Conservation (phyloP, 2,888 invertebrate species). For the Malthinus flaveolus region DNA sequence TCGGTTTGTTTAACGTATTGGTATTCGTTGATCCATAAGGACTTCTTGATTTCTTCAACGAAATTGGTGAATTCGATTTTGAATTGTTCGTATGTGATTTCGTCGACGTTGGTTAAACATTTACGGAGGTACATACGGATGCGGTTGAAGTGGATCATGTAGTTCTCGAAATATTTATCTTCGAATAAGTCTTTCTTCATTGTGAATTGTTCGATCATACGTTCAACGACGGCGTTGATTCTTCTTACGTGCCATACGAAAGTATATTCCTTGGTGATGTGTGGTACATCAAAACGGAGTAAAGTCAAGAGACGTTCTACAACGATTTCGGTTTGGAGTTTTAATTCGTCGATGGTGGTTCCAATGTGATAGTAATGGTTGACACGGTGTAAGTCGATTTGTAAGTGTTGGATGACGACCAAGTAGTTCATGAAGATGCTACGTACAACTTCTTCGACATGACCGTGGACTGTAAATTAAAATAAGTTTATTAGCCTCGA, state of each 20-base stretch:
- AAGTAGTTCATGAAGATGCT: constrained; percentile 18
- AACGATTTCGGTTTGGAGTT: constrained; percentile 13
- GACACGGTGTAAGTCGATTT: constrained; percentile 17
- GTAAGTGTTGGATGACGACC: constrained; percentile 16
- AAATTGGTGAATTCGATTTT: neutral
- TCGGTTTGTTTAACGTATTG: neutral
- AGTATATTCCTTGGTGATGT: constrained; percentile 1
- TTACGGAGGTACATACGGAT: neutral
- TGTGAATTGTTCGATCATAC: constrained; percentile 1
- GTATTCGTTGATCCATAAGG: neutral
- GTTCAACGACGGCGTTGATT: constrained; percentile 8
- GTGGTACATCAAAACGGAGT: constrained; percentile 10
- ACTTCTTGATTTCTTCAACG: neutral
- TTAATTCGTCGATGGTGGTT: constrained; percentile 11
- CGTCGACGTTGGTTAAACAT: neutral
- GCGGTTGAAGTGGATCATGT: neutral
- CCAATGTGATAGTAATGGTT: constrained; percentile 15
- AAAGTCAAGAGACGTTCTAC: constrained; percentile 5
- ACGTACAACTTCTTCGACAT: constrained; percentile 8
- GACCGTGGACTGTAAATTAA: constrained; percentile 2
- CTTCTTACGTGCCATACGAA: constrained; percentile 9
- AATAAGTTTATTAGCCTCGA: neutral
- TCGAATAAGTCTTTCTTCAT: neutral
- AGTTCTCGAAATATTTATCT: neutral
- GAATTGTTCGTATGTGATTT: neutral